Evolutionary conservation across 2,797 vertebrate genomes (phyloP).

Genomic region (Adelosebastes latens): DNA sequence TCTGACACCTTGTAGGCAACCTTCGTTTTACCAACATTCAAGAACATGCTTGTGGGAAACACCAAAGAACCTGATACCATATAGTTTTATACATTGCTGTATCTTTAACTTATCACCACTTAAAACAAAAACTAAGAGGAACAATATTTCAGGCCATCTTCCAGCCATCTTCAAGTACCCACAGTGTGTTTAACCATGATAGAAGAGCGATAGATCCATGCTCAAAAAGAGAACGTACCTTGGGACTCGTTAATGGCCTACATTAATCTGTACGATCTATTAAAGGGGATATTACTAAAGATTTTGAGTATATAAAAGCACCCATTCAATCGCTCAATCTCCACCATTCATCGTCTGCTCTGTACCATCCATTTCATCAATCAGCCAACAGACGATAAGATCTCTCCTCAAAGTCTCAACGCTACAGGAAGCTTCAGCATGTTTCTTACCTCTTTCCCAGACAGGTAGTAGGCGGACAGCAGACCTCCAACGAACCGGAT

Average conservation of each 20-base stretch:
- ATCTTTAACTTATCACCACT: not conserved
- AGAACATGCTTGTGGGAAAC: not conserved
- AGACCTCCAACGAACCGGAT: constrained; percentile 98
- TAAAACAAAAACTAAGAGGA: not conserved
- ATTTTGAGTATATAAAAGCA: not conserved
- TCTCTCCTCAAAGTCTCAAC: not conserved
- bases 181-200: not conserved
- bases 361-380: not conserved
- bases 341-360: not conserved
- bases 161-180: not conserved
- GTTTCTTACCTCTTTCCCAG: constrained; percentile 94
- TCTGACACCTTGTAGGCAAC: not conserved
- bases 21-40: not conserved
- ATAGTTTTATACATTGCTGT: not conserved
- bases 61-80: not conserved
- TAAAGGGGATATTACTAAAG: not conserved
- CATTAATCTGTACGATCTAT: constrained; percentile 1
- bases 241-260: not conserved
- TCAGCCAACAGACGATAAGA: not conserved
- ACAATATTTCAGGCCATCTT: not conserved
- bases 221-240: not conserved
- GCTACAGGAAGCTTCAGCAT: not conserved
- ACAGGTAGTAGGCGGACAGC: constrained; percentile 97
- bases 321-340: constrained; percentile 8
- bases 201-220: not conserved